These are phyloP conservation scores for Rhyacophila evoluta DNA, from an alignment of 2,888 invertebrate species.

Conservation along the genomic window DNA sequence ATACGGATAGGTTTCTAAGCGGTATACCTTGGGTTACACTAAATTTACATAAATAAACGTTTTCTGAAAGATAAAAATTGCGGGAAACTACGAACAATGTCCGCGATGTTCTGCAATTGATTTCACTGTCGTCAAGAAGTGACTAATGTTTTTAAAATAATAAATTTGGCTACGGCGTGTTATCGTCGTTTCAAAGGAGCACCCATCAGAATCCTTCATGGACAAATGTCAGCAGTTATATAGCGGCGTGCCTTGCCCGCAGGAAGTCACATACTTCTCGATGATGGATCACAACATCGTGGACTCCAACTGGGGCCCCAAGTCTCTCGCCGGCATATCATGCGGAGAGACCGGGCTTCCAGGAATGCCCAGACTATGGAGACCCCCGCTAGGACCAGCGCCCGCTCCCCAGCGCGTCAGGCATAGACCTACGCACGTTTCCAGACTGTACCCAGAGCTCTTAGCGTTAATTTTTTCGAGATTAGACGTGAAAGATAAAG, in stretches of 20 bases:
- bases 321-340: conserved; percentile 32
- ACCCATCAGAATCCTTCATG: background rate
- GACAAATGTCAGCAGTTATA: background rate
- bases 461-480: conserved; percentile 92
- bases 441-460: conserved; percentile 91
- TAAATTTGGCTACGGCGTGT: background rate
- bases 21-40: background rate
- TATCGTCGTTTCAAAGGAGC: background rate
- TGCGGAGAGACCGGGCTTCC: conserved; percentile 36
- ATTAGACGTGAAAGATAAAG: conserved; percentile 89
- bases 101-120: too few species aligned
- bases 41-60: too few species aligned
- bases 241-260: background rate
- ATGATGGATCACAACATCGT: background rate
- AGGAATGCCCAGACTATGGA: conserved; percentile 39
- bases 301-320: conserved; percentile 28
- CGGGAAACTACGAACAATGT: too few species aligned
- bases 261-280: background rate
- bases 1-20: background rate
- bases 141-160: background rate
- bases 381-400: conserved; percentile 60
- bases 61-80: too few species aligned
- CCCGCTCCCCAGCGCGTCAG: conserved; percentile 70
- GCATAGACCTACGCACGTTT: conserved; percentile 82
- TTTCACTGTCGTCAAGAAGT: background rate